These are phyloP conservation scores for Sarcophaga peregrina DNA, from an alignment of 1,140 invertebrate species.

Conservation along the genomic window DNA sequence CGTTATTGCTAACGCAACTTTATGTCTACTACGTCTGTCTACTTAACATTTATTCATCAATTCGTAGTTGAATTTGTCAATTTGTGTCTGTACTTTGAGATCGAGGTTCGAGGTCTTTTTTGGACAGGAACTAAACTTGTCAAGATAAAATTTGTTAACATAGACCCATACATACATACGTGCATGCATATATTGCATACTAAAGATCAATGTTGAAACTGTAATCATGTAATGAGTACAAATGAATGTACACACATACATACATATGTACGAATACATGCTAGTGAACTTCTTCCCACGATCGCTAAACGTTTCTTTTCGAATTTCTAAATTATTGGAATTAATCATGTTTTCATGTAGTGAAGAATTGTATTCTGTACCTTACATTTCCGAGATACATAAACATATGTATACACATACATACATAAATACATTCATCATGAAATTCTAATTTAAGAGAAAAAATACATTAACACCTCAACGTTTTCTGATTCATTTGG, in stretches of 20 bases:
- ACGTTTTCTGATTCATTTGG: too few relatives aligned
- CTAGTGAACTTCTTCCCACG: neutral
- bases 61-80: neutral
- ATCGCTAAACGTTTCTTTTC: neutral
- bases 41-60: slow-evolving; percentile 1
- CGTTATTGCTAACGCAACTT: neutral
- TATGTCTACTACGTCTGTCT: neutral
- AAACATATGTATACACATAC: too few relatives aligned
- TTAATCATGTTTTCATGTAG: neutral
- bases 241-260: too few relatives aligned
- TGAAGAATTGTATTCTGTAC: neutral
- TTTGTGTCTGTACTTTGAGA: neutral
- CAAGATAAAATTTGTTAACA: slow-evolving; percentile 16
- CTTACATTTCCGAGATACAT: neutral
- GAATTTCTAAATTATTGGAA: neutral
- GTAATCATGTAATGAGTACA: too few relatives aligned
- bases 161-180: neutral
- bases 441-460: too few relatives aligned
- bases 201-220: too few relatives aligned
- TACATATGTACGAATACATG: too few relatives aligned
- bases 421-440: too few relatives aligned
- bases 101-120: neutral
- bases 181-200: too few relatives aligned
- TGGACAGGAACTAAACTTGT: slow-evolving; percentile 24
- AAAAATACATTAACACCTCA: too few relatives aligned